Base-by-base conservation (phyloP, 2,113 vertebrate genomes). In the Rhinoderma darwinii region DNA sequence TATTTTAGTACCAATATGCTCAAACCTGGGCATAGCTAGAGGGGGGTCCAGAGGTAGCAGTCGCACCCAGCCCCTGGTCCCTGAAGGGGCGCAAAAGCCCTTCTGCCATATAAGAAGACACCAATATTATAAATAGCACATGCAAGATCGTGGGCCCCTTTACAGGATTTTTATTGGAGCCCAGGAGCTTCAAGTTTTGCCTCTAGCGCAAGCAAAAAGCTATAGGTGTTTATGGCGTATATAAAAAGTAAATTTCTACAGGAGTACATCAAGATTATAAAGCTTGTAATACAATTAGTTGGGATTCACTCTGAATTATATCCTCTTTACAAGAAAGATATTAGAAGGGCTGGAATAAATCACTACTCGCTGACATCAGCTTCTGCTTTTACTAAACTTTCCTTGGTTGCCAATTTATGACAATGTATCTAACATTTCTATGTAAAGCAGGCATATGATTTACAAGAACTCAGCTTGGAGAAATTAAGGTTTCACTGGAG, bases 341-440 rank as follows among this genome's bases (percentile, higher is more conserved):
- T 84, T 73, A 41, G 10, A 20, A 15, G 63, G 47, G 17, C 32
- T 39, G 66, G 44, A 37, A 73, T 72, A 73, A 84, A 84, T 47
- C 20, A 54, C 37, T 51, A 27, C 47, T 39, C 68, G 12, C 5
- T 27, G 66, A 51, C 63, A 84, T 47, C 32, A 66, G 10, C 63
- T 37, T 73, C 63, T 83, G 70, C 72, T 84, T 84, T 61, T 44
- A 43, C 35, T 76, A 84, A 84, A 84, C 70, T 50, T 50, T 51
- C 56, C 39, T 47, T 22, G 47, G 43, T 50, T 22, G 30, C 39
- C 59, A 54, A 70, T 86, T 86, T 86, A 51, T 30, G 75, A 70
- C 6, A 25, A 79, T 54, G 32, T 50, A 18, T 32, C 84, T 35
- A 44, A 44, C 59, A 79, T 78, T 78, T 70, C 66, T 51, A 78